Percentiles rank a stretch among this genome's conserved stretches.
Conservation (phyloP, 2,797 vertebrate species). For the Forpus xanthops region DNA sequence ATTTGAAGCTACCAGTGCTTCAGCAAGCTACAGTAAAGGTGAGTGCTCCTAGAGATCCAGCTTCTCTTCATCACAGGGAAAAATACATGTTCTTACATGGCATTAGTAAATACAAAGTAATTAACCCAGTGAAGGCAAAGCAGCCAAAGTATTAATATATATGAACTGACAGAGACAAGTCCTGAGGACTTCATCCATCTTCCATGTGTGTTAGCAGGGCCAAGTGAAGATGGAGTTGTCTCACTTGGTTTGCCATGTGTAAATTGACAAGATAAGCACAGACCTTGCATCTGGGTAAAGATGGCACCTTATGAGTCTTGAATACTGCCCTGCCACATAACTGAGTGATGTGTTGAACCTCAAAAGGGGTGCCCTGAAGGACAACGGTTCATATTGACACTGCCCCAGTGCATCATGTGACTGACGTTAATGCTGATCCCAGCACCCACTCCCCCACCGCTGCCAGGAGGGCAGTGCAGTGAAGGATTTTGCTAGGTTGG, state of each 20-base stretch:
- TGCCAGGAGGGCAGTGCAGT: neutral
- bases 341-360: neutral
- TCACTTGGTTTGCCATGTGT: neutral
- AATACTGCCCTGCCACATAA: neutral
- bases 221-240: neutral
- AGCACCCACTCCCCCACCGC: fast-evolving
- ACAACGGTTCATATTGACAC: neutral
- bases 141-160: slow-evolving; percentile 20
- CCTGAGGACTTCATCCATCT: slow-evolving; percentile 35
- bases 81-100: neutral
- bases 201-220: neutral
- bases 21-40: neutral
- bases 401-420: neutral
- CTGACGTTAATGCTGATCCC: neutral
- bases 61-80: neutral
- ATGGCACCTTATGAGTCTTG: neutral
- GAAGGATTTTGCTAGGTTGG: neutral
- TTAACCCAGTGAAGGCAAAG: slow-evolving; percentile 33
- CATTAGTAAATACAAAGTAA: slow-evolving; percentile 19
- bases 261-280: neutral
- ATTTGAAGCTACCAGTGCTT: neutral
- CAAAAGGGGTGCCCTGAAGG: neutral
- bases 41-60: neutral
- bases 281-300: neutral
- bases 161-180: slow-evolving; percentile 23